These are phyloP conservation scores for Corythornis madagascariensis DNA, from an alignment of 2,113 vertebrate species.

Conservation along the genomic window DNA sequence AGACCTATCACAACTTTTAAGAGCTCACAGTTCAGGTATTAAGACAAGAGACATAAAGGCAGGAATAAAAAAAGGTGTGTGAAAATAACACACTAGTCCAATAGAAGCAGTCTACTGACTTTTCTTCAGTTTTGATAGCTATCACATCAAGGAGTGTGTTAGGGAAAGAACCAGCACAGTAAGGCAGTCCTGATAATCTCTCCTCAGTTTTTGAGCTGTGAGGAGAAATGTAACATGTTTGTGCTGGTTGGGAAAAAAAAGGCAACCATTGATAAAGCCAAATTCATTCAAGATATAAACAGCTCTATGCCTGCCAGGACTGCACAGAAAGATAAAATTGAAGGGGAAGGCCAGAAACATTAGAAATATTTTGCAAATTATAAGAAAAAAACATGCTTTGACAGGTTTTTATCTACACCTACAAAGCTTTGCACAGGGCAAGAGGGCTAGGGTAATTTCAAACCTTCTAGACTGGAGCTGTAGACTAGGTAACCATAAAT, in stretches of 20 bases:
- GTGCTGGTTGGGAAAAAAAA: neutral
- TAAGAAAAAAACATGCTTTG: neutral
- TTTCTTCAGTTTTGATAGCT: neutral
- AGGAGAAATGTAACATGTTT: neutral
- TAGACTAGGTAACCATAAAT: neutral
- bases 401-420: neutral
- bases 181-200: neutral
- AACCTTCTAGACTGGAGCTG: neutral
- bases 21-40: neutral
- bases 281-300: neutral
- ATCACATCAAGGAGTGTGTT: rapidly evolving
- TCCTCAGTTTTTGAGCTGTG: neutral
- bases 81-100: neutral
- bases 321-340: neutral
- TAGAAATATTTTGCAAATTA: neutral
- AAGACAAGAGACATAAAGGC: neutral
- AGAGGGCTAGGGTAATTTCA: neutral
- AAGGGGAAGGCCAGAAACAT: neutral
- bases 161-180: neutral
- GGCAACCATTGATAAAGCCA: neutral
- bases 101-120: neutral
- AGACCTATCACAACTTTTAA: neutral
- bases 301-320: neutral
- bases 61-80: neutral
- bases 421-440: neutral